Evolutionary conservation across 2,797 vertebrate genomes (phyloP).

Genomic region (Rhadinocentrus ornatus): DNA sequence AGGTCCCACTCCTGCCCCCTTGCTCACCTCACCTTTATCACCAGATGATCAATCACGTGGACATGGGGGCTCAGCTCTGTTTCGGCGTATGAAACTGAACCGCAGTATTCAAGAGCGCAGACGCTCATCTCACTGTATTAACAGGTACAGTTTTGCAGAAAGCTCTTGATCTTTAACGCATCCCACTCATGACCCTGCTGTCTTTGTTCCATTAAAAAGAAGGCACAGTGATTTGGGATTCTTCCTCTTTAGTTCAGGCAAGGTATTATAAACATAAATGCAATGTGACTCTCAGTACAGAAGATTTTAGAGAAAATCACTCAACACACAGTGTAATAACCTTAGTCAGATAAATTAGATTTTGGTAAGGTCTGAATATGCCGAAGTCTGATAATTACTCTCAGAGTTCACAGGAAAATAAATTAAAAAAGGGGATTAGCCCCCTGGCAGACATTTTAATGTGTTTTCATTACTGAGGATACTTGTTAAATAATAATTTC

Average conservation of each 20-base stretch:
- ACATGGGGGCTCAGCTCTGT: slow-evolving; percentile 60
- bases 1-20: slow-evolving; percentile 53
- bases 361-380: slow-evolving; percentile 33
- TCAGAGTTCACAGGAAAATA: slow-evolving; percentile 45
- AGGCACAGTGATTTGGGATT: slow-evolving; percentile 2
- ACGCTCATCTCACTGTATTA: slow-evolving; percentile 52
- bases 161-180: slow-evolving; percentile 2
- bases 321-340: slow-evolving; percentile 33
- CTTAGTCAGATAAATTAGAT: slow-evolving; percentile 52
- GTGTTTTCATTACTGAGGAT: slow-evolving; percentile 63
- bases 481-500: slow-evolving; percentile 65
- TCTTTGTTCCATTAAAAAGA: slow-evolving; percentile 3
- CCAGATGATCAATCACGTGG: slow-evolving; percentile 62
- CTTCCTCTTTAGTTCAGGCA: slow-evolving; percentile 5
- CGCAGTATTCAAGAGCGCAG: slow-evolving; percentile 75
- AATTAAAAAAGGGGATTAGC: slow-evolving; percentile 55
- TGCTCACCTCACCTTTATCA: slow-evolving; percentile 67
- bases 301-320: slow-evolving; percentile 38
- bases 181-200: not conserved
- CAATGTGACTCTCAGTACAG: slow-evolving; percentile 4
- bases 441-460: slow-evolving; percentile 58
- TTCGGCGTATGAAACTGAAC: slow-evolving; percentile 76
- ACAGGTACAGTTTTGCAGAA: slow-evolving; percentile 66
- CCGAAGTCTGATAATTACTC: slow-evolving; percentile 53
- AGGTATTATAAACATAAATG: slow-evolving; percentile 3